Base-by-base conservation (phyloP, 1,140 invertebrate genomes). In the Triops cancriformis region DNA sequence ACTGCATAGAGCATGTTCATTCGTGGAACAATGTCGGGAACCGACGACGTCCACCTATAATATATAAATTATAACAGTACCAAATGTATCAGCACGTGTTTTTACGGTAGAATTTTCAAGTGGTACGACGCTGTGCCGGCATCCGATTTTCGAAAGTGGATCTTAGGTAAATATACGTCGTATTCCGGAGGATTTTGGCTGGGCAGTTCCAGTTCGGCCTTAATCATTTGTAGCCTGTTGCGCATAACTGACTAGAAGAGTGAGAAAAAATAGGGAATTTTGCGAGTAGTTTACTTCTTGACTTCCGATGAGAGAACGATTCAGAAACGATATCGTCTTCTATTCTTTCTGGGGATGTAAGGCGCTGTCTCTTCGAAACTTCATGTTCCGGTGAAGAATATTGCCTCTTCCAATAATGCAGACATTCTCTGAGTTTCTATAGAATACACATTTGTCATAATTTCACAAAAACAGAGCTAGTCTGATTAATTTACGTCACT, bases 121-220 rank as follows among this genome's bases (percentile, higher is more conserved):
- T 28, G 26, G 26, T 51, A 76, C 18, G 42, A 76, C 2, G 75
- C 42, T 76, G 18, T 0, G 4, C 75, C 75, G 45, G 75, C 42
- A 76, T 76, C 64, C 6, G 75, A 76, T 45, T 76, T 76, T 3
- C 75, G 75, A 28, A 76, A 76, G 23, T 76, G 75, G 12, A 43
- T 43, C 1, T 64, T 64, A 6, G 75, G 75, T 2, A 64, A 26
- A 26, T 76, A 76, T 18, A 76, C 75, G 41, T 76, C 37, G 43
- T 76, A 76, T 5, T 18, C 23, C 23, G 51, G 51, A 64, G 14
- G 51, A 64, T 9, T 37, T 37, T 37, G 31, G 64, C 43, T 28
- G n/a, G 45, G 75, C 0, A 28, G 42, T 11, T 76, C 42, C 11
- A n/a, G 10, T 12, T 9, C 31, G 18, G 43, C 43, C 1, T 76